These are phyloP conservation scores for Colletes latitarsis DNA, from an alignment of 1,140 invertebrate genomes.

Conservation along the genomic window DNA sequence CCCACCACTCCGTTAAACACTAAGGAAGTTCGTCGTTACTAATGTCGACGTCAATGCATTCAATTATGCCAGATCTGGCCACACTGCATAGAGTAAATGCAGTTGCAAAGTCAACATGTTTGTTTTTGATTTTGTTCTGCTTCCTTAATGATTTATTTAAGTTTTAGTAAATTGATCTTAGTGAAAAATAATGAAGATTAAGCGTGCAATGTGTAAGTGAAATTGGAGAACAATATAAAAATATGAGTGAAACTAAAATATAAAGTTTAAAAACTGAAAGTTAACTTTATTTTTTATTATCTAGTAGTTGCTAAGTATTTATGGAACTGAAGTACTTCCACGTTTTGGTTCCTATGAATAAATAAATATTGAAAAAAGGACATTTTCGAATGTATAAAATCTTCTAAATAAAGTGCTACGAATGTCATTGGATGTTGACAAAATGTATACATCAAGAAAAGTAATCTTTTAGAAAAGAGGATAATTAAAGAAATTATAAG, in stretches of 20 bases:
- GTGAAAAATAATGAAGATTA: neutral
- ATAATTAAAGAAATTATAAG: neutral
- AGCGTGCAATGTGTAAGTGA: neutral
- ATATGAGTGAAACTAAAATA: constrained; percentile 1
- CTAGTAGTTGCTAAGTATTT: neutral
- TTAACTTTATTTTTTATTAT: constrained; percentile 10
- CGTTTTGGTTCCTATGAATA: neutral
- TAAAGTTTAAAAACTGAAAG: neutral
- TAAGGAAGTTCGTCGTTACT: too few species aligned
- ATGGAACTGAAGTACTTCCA: neutral
- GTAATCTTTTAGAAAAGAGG: neutral
- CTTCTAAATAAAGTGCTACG: neutral
- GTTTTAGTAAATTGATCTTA: neutral
- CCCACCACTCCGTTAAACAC: too few species aligned
- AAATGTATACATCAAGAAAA: constrained; percentile 3
- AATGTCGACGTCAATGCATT: too few species aligned
- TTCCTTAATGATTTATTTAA: neutral
- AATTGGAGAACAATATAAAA: neutral
- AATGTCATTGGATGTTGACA: neutral
- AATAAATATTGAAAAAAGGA: neutral
- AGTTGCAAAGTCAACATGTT: neutral
- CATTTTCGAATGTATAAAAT: neutral
- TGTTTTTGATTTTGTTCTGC: neutral
- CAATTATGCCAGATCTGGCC: too few species aligned
- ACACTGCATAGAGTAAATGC: neutral